Base-by-base conservation (phyloP, 2,888 invertebrate species). In the Phytoseiulus persimilis region DNA sequence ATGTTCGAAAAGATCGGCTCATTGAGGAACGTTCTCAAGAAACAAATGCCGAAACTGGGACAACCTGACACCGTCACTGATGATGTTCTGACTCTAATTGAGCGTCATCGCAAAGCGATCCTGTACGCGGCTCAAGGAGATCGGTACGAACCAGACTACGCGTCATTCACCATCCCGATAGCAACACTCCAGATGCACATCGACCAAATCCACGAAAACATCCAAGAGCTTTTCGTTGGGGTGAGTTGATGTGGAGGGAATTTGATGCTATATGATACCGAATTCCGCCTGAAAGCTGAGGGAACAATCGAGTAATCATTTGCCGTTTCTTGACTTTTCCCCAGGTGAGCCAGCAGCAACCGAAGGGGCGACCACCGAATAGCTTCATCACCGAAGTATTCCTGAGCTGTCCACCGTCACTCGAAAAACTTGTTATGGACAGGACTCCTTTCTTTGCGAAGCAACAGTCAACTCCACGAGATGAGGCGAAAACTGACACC, bases 321-420 rank as follows among this genome's bases (percentile, higher is more conserved):
- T 14, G 46, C 14, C 46, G n/a, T 39, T 39, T 31, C 31, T 84
- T 84, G 31, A 84, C 9, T 87, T 33, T 87, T 65, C 65, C 65
- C 11, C 87, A 87, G 87, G 87, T 87, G 6, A 87, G 33, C 87
- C 39, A 33, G 32, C 87, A 28, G 6, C 28, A n/a, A n/a, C 87
- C 87, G 33, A 39, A 28, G 18, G 32, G 87, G 28, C 87, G 87
- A 87, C 87, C 87, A 9, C n/a, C 45, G 6, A 87, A 87, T 32
- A 39, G 39, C 18, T 87, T 87, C 45, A 32, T 87, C 32, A 87
- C 32, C 32, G 39, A 87, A 18, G 39, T 87, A 32, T 87, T 87
- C 87, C 32, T 87, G 6, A 11, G 33, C 31, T 87, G 39, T n/a
- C 87, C 87, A n/a, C 87, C 87, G 87, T 87, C 87, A 6, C 87